Conservation (phyloP, 2,113 vertebrate species). For the Balaenoptera acutorostrata region DNA sequence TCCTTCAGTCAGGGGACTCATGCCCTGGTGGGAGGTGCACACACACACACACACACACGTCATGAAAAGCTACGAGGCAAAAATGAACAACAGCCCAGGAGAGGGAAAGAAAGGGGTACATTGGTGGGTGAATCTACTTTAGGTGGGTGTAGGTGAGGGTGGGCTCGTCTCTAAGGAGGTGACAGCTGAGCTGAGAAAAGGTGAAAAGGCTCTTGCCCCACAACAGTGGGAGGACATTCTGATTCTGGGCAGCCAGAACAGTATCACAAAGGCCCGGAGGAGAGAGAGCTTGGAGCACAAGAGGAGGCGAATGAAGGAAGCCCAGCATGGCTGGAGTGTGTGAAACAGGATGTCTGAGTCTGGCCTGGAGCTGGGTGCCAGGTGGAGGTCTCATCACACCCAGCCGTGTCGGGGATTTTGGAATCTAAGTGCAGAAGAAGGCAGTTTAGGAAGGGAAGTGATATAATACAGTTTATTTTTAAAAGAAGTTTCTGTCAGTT, state of each 20-base stretch:
- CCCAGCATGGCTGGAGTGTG: not conserved
- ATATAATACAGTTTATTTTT: not conserved
- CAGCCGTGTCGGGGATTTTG: too few relatives aligned
- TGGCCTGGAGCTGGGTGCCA: not conserved
- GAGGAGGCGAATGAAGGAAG: not conserved
- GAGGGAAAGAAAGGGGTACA: not conserved
- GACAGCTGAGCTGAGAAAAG: not conserved
- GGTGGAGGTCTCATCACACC: not conserved
- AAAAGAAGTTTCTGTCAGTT: not conserved
- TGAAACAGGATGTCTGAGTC: not conserved
- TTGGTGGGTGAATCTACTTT: not conserved
- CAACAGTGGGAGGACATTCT: not conserved
- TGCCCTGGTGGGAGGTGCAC: not conserved
- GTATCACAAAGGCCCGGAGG: not conserved
- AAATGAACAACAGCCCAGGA: not conserved
- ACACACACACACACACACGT: too few relatives aligned
- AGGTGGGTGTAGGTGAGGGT: not conserved
- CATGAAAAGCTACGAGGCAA: not conserved
- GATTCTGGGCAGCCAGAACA: not conserved
- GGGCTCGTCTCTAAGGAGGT: not conserved
- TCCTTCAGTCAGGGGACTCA: not conserved
- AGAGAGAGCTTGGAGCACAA: not conserved
- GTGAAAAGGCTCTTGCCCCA: not conserved
- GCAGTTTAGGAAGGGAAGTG: not conserved
- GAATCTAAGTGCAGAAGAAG: not conserved